Evolutionary conservation across 92 coral and sea anemone genomes (phyloP), one percentile per base, ranked within the genome.

Genomic region (Palythoa caribaeorum): DNA sequence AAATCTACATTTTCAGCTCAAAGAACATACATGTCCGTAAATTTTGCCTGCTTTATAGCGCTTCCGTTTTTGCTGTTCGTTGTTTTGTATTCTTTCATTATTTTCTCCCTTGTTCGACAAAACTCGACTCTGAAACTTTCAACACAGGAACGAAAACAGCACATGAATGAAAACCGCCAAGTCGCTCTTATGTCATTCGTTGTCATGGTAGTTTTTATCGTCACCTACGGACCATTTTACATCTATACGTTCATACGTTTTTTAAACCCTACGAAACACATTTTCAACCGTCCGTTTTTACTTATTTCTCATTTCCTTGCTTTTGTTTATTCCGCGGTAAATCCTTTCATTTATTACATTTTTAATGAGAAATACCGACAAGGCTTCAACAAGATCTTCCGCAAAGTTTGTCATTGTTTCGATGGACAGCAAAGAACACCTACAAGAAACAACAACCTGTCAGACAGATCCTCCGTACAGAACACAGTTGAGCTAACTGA

Each of bases 341-440:
- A 81, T 12, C 86, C 86, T 13, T 19, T 81, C 47, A 21, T 81
- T 9, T 81, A 81, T 68, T 81, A 81, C 13, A 47, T 81, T 13
- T 81, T 81, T 12, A 47, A 66, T n/a, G 86, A 81, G 20, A 81
- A 81, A 21, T 81, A 81, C 60, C 86, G 86, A 1, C 40, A 81
- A 66, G 76, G 76, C 35, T 81, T 66, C 76, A 63, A 36, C 8
- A 81, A 68, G 65, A 11, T 81, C 13, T 77, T 77, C 19, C 28
- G 28, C 28, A 70, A 15, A 38, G 37, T 35, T 70, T 70, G 75
- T 70, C 16, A 38, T 36, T 12, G 14, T 37, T 35, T 9, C 47
- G 4, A 35, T 47, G 28, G 47, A 10, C 44, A 35, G 17, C 75
- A 1, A 36, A 28, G 17, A 36, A 36, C 9, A 35, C 36, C 17